These are phyloP conservation scores for Laterallus jamaicensis DNA, from an alignment of 2,113 vertebrate species.

Conservation along the genomic window DNA sequence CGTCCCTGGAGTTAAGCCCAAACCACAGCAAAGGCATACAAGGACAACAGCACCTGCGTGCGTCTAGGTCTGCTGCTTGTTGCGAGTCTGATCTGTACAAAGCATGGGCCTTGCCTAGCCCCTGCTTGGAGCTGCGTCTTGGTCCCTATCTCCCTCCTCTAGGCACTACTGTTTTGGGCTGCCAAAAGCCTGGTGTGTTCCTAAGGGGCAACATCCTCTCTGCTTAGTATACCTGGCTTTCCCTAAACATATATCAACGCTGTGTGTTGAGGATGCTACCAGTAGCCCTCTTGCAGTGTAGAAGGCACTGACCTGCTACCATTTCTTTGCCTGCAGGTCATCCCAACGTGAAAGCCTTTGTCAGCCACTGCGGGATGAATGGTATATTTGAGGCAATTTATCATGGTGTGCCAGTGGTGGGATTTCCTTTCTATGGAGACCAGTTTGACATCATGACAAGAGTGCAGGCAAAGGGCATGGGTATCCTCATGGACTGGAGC, in stretches of 20 bases:
- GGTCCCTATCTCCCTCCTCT: not conserved
- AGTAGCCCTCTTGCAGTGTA: not conserved
- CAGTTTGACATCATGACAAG: constrained; percentile 75
- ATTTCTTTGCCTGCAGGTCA: constrained; percentile 45
- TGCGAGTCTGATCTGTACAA: not conserved
- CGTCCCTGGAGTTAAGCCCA: not conserved
- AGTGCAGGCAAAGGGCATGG: constrained; percentile 70
- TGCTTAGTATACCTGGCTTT: not conserved
- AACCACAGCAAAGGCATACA: constrained; percentile 3
- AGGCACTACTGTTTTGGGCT: not conserved
- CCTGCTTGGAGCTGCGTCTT: not conserved
- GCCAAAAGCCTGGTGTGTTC: not conserved
- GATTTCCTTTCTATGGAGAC: constrained; percentile 74
- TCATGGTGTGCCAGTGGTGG: constrained; percentile 71
- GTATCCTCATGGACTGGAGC: constrained; percentile 70
- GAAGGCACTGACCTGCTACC: not conserved
- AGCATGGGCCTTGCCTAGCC: not conserved
- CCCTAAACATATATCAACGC: rapidly evolving
- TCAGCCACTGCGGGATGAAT: constrained; percentile 72
- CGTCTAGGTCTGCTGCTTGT: not conserved
- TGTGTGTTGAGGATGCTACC: not conserved
- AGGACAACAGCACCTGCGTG: not conserved
- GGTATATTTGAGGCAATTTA: constrained; percentile 73
- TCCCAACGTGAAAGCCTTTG: constrained; percentile 62
- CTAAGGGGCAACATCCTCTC: not conserved